Conservation (phyloP, 2,888 invertebrate genomes). For the Minunthozetes semirufus region DNA sequence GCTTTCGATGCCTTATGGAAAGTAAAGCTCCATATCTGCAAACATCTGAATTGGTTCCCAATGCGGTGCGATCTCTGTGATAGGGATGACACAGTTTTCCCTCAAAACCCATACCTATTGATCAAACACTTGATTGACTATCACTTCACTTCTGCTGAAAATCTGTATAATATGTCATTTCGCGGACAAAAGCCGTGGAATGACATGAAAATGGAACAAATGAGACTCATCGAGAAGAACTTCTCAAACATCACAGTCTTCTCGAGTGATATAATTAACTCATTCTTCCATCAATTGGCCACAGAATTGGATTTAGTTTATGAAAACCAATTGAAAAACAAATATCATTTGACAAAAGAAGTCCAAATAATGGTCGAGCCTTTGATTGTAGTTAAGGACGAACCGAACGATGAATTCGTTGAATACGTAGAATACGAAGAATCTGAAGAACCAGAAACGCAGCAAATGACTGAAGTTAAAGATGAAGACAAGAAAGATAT, state of each 20-base stretch:
- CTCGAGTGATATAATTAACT: neutral
- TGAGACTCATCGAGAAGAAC: neutral
- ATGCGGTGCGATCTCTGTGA: neutral
- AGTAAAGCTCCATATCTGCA: slow-evolving; percentile 10
- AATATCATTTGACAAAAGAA: neutral
- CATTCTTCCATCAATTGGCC: neutral
- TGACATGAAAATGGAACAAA: neutral
- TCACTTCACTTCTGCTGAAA: neutral
- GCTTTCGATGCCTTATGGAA: slow-evolving; percentile 1
- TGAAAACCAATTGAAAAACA: neutral
- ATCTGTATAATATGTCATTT: neutral
- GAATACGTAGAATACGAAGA: neutral
- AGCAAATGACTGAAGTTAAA: neutral
- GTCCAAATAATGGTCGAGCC: neutral
- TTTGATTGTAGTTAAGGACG: neutral
- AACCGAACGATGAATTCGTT: neutral
- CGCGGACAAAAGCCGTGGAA: slow-evolving; percentile 11
- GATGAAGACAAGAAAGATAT: slow-evolving; percentile 3
- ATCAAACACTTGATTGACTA: slow-evolving; percentile 16
- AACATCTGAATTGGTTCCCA: neutral
- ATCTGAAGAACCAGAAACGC: neutral
- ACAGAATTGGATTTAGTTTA: slow-evolving; percentile 9
- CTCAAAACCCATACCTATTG: neutral
- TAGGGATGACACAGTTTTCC: neutral
- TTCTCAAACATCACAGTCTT: neutral